phyloP scores from a whole-genome alignment of 2,888 invertebrate genomes.

The Lingula anatina region DNA sequence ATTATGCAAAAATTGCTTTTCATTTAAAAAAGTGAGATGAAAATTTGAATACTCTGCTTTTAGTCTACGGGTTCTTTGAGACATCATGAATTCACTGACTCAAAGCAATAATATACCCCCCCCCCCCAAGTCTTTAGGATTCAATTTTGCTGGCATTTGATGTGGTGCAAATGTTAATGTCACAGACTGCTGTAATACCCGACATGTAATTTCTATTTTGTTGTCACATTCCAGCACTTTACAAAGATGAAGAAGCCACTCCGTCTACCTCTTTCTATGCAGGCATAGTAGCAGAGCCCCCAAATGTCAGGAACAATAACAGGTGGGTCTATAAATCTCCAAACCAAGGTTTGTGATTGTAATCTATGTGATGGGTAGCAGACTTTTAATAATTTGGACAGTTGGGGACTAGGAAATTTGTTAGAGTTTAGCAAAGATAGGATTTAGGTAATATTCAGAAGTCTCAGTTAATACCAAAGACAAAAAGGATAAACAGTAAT shows the following conservation, averaged over 20 bases:
- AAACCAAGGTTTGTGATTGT: background rate
- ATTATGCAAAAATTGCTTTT: background rate
- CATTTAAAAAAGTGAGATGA: background rate
- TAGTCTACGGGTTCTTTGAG: background rate
- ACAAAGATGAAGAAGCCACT: slow-evolving; percentile 60
- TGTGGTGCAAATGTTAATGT: too few relatives aligned
- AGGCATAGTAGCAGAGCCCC: slow-evolving; percentile 77
- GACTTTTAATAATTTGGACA: background rate
- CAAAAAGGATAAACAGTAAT: too few relatives aligned
- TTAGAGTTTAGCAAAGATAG: background rate
- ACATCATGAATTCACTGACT: too few relatives aligned
- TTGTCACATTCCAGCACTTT: slow-evolving; percentile 60
- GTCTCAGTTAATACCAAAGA: too few relatives aligned
- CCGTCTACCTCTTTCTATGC: slow-evolving; percentile 66
- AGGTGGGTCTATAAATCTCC: slow-evolving; percentile 56
- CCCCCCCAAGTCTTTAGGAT: too few relatives aligned
- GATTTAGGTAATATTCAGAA: too few relatives aligned
- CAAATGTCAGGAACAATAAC: slow-evolving; percentile 69
- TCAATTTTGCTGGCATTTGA: too few relatives aligned
- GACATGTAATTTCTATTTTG: too few relatives aligned
- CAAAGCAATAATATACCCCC: too few relatives aligned
- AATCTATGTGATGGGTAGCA: background rate
- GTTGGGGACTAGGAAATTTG: background rate
- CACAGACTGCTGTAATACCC: too few relatives aligned
- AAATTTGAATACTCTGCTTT: background rate